These are phyloP conservation scores for Gnathonemus echidnorhynchus DNA, from an alignment of 2,113 vertebrate genomes.

Conservation along the genomic window DNA sequence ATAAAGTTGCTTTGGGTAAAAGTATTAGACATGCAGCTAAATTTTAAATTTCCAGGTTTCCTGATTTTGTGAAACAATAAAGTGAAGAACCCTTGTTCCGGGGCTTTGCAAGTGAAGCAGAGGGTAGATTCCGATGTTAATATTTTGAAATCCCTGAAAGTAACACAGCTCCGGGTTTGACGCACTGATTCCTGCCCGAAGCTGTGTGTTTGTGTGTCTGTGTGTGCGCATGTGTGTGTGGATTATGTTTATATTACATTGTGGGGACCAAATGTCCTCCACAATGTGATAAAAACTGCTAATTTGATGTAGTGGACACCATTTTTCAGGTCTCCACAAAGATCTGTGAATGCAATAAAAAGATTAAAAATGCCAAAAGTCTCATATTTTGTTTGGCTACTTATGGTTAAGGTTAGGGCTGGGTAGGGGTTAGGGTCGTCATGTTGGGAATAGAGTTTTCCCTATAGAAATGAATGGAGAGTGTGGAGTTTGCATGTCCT, in stretches of 20 bases:
- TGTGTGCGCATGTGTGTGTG: not conserved
- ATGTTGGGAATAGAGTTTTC: too few species aligned
- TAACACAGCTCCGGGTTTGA: not conserved
- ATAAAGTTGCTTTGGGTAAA: not conserved
- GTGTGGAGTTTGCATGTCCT: not conserved
- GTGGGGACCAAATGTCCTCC: too few species aligned
- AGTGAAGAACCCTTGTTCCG: not conserved
- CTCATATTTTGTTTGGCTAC: too few species aligned
- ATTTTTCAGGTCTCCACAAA: too few species aligned
- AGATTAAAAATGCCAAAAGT: too few species aligned
- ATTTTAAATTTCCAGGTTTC: not conserved
- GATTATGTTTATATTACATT: too few species aligned
- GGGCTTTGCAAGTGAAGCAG: not conserved
- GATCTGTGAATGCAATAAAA: too few species aligned
- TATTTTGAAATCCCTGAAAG: not conserved
- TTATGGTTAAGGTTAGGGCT: too few species aligned
- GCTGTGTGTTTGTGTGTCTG: not conserved
- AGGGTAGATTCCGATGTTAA: not conserved
- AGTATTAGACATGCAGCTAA: not conserved
- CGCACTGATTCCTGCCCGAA: not conserved
- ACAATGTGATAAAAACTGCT: too few species aligned
- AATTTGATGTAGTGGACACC: too few species aligned
- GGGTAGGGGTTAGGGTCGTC: too few species aligned
- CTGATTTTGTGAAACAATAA: not conserved
- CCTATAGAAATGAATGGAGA: too few species aligned